phyloP scores from a whole-genome alignment of 2,888 invertebrate species.

The Phalangium opilio region DNA sequence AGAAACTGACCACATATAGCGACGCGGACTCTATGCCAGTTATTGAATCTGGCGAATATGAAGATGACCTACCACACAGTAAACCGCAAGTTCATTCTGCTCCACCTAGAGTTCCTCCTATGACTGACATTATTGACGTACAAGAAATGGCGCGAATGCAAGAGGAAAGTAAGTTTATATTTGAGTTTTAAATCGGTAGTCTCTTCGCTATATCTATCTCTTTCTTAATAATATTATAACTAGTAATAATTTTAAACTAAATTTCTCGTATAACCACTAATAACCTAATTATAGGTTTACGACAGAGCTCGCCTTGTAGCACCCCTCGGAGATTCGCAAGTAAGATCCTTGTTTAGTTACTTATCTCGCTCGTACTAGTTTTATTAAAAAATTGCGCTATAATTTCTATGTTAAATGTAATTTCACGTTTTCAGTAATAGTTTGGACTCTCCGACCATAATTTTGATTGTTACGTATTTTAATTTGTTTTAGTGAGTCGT shows the following conservation, averaged over 20 bases:
- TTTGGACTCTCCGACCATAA: too few relatives aligned
- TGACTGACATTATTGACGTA: slow-evolving; percentile 29
- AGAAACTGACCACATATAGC: slow-evolving; percentile 12
- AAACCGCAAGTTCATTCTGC: neutral
- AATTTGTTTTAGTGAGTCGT: too few relatives aligned
- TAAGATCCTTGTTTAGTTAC: too few relatives aligned
- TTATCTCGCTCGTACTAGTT: too few relatives aligned
- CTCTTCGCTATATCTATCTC: too few relatives aligned
- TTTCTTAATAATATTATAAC: too few relatives aligned
- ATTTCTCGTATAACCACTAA: too few relatives aligned
- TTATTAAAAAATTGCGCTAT: too few relatives aligned
- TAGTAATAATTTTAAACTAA: neutral
- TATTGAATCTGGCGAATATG: neutral
- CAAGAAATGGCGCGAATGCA: slow-evolving; percentile 31
- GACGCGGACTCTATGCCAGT: neutral
- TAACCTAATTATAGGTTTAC: slow-evolving; percentile 24
- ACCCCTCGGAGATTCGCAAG: slow-evolving; percentile 20
- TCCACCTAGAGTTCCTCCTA: slow-evolving; percentile 12
- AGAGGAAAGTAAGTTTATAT: slow-evolving; percentile 29
- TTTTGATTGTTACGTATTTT: too few relatives aligned
- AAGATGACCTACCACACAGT: neutral
- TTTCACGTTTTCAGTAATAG: too few relatives aligned
- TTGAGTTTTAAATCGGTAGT: neutral
- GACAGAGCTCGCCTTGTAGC: slow-evolving; percentile 27
- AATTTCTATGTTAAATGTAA: too few relatives aligned